These are phyloP conservation scores for Epizoanthus stellaris DNA, from an alignment of 92 coral and sea anemone species.

Conservation along the genomic window DNA sequence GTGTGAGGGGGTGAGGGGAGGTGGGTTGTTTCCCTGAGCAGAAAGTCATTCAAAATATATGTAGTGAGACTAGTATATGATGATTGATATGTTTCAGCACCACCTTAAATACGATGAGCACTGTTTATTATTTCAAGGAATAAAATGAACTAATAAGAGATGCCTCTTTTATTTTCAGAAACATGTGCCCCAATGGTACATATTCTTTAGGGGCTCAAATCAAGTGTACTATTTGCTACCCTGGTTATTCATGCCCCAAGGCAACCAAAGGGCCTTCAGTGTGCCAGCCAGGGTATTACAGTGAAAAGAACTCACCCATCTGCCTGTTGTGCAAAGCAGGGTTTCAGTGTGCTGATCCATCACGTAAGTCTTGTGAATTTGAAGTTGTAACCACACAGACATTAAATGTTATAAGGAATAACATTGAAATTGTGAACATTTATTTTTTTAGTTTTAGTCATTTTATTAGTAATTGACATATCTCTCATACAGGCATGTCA, in stretches of 20 bases:
- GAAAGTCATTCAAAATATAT: too few species aligned
- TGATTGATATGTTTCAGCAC: too few species aligned
- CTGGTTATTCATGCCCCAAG: constrained; percentile 81
- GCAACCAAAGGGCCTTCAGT: constrained; percentile 79
- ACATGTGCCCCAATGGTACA: constrained; percentile 95
- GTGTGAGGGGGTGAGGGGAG: not conserved
- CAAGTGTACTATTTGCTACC: constrained; percentile 81
- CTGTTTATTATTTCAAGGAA: too few species aligned
- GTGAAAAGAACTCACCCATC: constrained; percentile 83
- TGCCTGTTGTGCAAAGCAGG: constrained; percentile 92
- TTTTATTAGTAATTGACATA: too few species aligned
- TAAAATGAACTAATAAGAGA: not conserved
- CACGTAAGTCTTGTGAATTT: constrained; percentile 59
- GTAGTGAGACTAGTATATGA: too few species aligned
- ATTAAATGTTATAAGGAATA: not conserved
- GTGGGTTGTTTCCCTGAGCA: too few species aligned
- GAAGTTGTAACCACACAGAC: not conserved
- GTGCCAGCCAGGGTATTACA: constrained; percentile 85
- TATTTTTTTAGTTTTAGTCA: too few species aligned
- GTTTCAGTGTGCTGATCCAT: constrained; percentile 93
- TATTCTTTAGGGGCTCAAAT: constrained; percentile 96
- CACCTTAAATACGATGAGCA: too few species aligned
- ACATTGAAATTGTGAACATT: not conserved
- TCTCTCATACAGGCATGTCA: too few species aligned
- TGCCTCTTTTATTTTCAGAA: constrained; percentile 50